These are phyloP conservation scores for Anolis apletophallus DNA, from an alignment of 2,797 vertebrate genomes.

Conservation along the genomic window DNA sequence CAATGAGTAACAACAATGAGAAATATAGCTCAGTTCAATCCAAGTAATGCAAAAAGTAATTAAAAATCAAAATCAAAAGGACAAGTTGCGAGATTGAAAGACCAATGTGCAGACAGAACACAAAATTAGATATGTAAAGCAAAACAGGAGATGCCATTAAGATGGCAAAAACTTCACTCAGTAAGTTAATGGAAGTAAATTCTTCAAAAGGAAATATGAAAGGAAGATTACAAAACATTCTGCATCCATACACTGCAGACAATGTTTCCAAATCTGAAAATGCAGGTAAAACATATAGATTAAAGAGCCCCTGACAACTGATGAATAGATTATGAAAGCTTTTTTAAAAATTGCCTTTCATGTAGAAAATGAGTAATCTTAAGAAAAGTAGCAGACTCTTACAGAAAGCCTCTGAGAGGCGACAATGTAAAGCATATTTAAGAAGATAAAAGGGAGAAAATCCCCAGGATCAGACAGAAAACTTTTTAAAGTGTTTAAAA, in stretches of 20 bases:
- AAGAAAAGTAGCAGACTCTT: not conserved
- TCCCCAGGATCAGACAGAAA: conserved; percentile 32
- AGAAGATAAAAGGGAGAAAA: conserved; percentile 39
- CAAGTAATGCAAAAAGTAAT: not conserved
- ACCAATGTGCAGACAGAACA: not conserved
- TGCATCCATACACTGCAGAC: not conserved
- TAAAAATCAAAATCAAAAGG: not conserved
- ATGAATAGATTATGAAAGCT: conserved; percentile 25
- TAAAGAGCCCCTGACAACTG: not conserved
- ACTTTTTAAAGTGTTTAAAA: conserved; percentile 31
- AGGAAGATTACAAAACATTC: not conserved
- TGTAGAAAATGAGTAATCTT: conserved; percentile 21
- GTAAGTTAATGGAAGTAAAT: not conserved
- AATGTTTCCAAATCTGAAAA: not conserved
- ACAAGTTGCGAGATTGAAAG: not conserved
- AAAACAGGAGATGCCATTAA: not conserved
- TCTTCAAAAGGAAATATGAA: not conserved
- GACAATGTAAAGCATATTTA: conserved; percentile 31
- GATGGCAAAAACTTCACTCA: not conserved
- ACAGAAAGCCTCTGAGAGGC: conserved; percentile 16
- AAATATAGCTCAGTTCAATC: not conserved
- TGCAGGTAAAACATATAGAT: not conserved
- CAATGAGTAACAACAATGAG: not conserved
- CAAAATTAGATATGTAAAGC: not conserved
- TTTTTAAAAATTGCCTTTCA: conserved; percentile 21